Conservation (phyloP, 2,797 vertebrate species). For the Falco naumanni region DNA sequence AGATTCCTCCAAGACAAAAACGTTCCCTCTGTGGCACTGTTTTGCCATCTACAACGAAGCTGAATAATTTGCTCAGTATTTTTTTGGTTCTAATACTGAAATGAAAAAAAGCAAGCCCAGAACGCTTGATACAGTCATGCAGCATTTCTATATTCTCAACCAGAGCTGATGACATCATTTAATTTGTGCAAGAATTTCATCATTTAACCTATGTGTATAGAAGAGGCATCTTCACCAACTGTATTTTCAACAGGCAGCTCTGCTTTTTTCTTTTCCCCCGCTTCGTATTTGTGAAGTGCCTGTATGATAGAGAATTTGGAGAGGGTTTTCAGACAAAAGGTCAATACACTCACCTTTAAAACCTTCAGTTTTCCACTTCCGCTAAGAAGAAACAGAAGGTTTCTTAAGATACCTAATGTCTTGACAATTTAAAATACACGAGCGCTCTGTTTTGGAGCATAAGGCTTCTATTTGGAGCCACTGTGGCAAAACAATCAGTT, state of each 20-base stretch:
- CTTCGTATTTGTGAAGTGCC: neutral
- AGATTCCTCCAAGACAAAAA: conserved; percentile 29
- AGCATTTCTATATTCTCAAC: neutral
- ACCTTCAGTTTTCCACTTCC: neutral
- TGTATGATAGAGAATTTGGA: neutral
- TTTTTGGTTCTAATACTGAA: neutral
- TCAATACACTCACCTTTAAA: neutral
- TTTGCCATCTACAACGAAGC: neutral
- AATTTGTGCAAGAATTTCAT: neutral
- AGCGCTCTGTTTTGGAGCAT: neutral
- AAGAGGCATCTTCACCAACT: neutral
- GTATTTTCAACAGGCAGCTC: neutral
- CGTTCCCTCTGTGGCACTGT: neutral
- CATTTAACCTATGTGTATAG: neutral
- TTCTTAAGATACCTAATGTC: neutral
- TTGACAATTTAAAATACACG: neutral
- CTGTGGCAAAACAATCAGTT: neutral
- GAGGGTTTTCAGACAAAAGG: neutral
- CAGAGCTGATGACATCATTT: neutral
- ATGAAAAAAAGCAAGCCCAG: neutral
- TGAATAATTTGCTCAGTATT: neutral
- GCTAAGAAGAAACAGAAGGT: neutral
- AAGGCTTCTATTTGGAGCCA: neutral
- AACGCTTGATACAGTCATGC: neutral
- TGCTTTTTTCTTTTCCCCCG: rapidly evolving